Percentiles rank a stretch among this genome's conserved stretches.
These are phyloP conservation scores for Knipowitschia caucasica DNA, from an alignment of 2,797 vertebrate genomes.

Conservation along the genomic window DNA sequence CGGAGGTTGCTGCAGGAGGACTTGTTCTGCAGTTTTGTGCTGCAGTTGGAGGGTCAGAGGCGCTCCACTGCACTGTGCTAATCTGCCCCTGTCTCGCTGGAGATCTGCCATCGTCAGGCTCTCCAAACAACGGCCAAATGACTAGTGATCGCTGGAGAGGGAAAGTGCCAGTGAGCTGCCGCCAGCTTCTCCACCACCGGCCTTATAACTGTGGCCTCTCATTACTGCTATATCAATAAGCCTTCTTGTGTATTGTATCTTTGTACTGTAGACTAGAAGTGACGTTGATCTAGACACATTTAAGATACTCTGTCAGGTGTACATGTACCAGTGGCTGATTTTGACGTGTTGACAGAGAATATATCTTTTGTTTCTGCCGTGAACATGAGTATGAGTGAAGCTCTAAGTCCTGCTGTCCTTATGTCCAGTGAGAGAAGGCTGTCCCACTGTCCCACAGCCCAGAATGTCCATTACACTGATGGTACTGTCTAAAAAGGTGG, in stretches of 20 bases:
- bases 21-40: constrained; percentile 51
- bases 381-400: constrained; percentile 44
- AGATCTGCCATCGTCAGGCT: constrained; percentile 45
- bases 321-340: constrained; percentile 65
- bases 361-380: constrained; percentile 48
- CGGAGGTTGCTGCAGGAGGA: constrained; percentile 48
- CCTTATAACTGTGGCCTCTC: constrained; percentile 60
- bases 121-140: constrained; percentile 47
- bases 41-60: constrained; percentile 37
- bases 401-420: constrained; percentile 58
- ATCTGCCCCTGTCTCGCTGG: constrained; percentile 42
- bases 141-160: constrained; percentile 17
- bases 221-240: constrained; percentile 53
- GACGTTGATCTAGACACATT: constrained; percentile 62
- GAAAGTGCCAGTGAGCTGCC: constrained; percentile 27
- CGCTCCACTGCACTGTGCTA: constrained; percentile 40
- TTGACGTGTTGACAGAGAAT: constrained; percentile 57
- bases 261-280: constrained; percentile 70
- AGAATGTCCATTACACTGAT: constrained; percentile 66
- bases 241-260: constrained; percentile 67
- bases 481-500: constrained; percentile 55
- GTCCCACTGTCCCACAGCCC: constrained; percentile 50
- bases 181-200: constrained; percentile 36
- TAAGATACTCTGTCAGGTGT: constrained; percentile 65
- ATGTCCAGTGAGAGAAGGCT: constrained; percentile 44